Evolutionary conservation across 2,797 vertebrate species (phyloP).

Genomic region (Lagodon rhomboides): DNA sequence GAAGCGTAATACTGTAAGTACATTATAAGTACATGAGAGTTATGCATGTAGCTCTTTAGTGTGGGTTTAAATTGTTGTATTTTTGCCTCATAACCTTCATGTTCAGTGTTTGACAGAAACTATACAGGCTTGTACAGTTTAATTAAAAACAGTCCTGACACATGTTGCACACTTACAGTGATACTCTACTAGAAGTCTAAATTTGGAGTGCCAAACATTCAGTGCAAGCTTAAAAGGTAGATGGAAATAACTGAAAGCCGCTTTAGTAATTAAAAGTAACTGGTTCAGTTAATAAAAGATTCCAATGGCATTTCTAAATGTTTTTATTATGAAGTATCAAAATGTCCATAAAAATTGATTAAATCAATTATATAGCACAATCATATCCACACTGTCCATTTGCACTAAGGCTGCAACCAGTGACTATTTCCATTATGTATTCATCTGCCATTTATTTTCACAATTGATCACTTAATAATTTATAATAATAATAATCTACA

Average conservation of each 20-base stretch:
- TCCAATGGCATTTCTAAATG: neutral
- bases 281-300: neutral
- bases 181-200: neutral
- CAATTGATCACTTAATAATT: no score
- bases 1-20: neutral
- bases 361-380: neutral
- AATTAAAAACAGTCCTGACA: neutral
- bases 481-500: no score
- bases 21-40: neutral
- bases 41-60: neutral
- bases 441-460: neutral
- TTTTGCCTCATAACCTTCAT: neutral
- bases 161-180: neutral
- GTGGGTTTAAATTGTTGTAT: neutral
- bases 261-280: no score
- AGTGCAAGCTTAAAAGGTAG: neutral
- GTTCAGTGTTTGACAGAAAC: neutral
- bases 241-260: neutral
- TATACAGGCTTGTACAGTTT: neutral
- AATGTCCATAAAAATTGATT: neutral
- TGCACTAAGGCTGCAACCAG: neutral
- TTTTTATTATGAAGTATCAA: neutral
- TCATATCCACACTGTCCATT: neutral
- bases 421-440: neutral
- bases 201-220: neutral